Percentiles rank a stretch among this genome's conserved stretches.
Conservation (phyloP, 2,888 invertebrate genomes). For the Eudemis profundana region DNA sequence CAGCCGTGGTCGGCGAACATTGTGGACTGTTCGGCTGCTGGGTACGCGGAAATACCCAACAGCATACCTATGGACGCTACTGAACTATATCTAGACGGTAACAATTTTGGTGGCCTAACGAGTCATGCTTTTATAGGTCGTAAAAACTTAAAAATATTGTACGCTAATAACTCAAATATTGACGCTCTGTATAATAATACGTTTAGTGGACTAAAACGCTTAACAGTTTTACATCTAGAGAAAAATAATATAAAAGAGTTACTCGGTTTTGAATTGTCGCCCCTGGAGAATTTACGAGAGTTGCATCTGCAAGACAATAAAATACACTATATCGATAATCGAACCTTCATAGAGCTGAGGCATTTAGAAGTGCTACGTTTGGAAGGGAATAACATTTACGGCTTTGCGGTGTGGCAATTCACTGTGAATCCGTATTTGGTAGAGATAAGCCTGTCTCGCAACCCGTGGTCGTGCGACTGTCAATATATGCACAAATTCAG, state of each 20-base stretch:
- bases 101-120: constrained; percentile 93
- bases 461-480: constrained; percentile 97
- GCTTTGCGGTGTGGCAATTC: constrained; percentile 95
- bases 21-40: constrained; percentile 94
- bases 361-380: constrained; percentile 93
- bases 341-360: constrained; percentile 92
- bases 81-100: constrained; percentile 96
- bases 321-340: constrained; percentile 92
- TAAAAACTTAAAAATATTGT: constrained; percentile 94
- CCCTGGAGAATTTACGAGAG: constrained; percentile 92
- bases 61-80: constrained; percentile 98
- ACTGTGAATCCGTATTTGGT: constrained; percentile 93
- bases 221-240: constrained; percentile 93
- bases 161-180: constrained; percentile 95
- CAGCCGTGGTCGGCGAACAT: constrained; percentile 97
- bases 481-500: constrained; percentile 92
- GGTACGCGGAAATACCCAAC: constrained; percentile 93
- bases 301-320: constrained; percentile 95
- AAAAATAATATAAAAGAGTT: constrained; percentile 93
- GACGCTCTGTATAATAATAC: constrained; percentile 94
- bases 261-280: constrained; percentile 92
- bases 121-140: constrained; percentile 96
- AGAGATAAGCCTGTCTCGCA: constrained; percentile 93
- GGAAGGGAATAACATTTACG: constrained; percentile 92
- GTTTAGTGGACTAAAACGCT: constrained; percentile 93